Conservation (phyloP, 2,113 vertebrate genomes). For the Choloepus hoffmanni region DNA sequence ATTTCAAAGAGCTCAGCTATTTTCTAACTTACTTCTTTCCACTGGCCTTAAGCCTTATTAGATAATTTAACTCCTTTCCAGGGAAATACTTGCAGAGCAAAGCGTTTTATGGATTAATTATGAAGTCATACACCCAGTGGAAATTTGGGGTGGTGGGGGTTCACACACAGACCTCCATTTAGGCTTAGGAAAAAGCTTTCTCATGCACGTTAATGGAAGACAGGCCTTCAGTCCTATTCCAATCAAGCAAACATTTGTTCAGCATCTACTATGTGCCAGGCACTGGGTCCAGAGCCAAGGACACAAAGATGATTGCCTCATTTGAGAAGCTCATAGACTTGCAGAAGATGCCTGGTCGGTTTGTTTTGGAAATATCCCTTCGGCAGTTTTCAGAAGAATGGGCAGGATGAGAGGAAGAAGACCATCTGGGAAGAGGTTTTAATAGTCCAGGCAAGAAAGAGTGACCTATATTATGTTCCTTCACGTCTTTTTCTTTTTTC, state of each 20-base stretch:
- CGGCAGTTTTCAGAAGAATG: conserved; percentile 41
- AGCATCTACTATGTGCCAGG: conserved; percentile 35
- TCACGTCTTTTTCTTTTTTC: neutral
- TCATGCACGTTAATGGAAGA: neutral
- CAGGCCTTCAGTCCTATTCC: neutral
- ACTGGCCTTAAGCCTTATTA: neutral
- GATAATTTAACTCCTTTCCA: conserved; percentile 11
- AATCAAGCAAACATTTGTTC: conserved; percentile 41
- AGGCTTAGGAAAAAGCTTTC: neutral
- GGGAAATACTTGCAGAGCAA: neutral
- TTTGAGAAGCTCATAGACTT: conserved; percentile 28
- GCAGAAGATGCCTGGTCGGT: neutral
- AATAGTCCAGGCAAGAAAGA: neutral
- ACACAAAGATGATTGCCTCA: neutral
- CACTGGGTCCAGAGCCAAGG: neutral
- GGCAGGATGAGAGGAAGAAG: neutral
- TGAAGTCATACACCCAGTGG: neutral
- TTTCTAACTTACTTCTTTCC: conserved; percentile 46
- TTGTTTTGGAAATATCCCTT: conserved; percentile 75
- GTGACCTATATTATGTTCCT: neutral
- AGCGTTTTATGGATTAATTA: neutral
- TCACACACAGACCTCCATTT: neutral
- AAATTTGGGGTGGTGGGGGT: neutral
- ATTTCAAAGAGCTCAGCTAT: neutral
- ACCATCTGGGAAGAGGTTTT: conserved; percentile 15